Conservation (phyloP, 1,140 invertebrate genomes). For the Artemia franciscana region DNA sequence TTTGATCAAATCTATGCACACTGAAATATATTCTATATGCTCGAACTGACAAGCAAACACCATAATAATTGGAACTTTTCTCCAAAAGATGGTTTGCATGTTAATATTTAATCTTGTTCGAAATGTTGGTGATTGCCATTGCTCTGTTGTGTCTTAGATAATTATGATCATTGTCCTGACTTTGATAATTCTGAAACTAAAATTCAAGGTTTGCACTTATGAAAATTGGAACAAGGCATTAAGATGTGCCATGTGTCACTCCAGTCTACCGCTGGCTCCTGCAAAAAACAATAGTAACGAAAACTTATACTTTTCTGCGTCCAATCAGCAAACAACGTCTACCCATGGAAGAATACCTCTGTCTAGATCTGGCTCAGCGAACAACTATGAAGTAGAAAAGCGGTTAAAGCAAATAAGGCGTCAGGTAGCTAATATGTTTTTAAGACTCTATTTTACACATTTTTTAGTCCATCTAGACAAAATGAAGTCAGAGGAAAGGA, state of each 20-base stretch:
- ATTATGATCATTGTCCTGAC: neutral
- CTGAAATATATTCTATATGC: neutral
- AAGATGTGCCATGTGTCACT: conserved; percentile 24
- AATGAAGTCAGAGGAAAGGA: too few relatives aligned
- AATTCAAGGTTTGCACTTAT: conserved; percentile 23
- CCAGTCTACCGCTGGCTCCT: conserved; percentile 9
- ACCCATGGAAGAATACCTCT: conserved; percentile 3
- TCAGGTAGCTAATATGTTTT: too few relatives aligned
- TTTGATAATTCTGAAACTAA: neutral
- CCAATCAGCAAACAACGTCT: conserved; percentile 11
- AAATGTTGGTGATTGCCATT: neutral
- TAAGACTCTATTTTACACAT: too few relatives aligned
- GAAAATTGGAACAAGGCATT: conserved; percentile 26
- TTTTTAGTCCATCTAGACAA: too few relatives aligned
- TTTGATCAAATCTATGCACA: too few relatives aligned
- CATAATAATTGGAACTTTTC: neutral
- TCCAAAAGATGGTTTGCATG: neutral
- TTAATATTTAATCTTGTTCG: neutral
- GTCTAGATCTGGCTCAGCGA: conserved; percentile 14
- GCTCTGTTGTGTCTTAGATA: neutral
- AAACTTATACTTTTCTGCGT: conserved; percentile 3
- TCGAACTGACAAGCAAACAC: neutral
- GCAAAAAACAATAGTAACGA: conserved; percentile 1
- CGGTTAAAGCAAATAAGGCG: conserved; percentile 33
- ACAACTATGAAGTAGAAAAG: conserved; percentile 35